Conservation (phyloP, 1,140 invertebrate species). For the Conus ventricosus region DNA sequence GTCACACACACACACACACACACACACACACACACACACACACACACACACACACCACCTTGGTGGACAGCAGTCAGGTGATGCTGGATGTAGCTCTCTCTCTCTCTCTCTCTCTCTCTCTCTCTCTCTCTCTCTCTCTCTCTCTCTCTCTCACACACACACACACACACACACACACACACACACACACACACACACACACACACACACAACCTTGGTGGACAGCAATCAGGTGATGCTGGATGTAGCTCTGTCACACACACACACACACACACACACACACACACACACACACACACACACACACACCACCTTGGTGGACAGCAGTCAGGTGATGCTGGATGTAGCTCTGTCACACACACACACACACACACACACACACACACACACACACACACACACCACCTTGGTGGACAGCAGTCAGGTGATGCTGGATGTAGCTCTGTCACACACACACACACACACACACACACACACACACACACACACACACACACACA, state of each 20-base stretch:
- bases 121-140: too few relatives aligned
- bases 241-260: too few relatives aligned
- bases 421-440: too few relatives aligned
- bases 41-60: background rate
- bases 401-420: background rate
- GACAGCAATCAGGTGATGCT: too few relatives aligned
- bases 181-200: background rate
- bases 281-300: background rate
- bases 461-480: conserved; percentile 36
- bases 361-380: conserved; percentile 25
- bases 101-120: too few relatives aligned
- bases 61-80: too few relatives aligned
- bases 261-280: conserved; percentile 17
- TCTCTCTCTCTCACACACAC: too few relatives aligned
- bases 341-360: background rate
- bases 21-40: conserved; percentile 21
- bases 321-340: too few relatives aligned
- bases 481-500: conserved; percentile 22
- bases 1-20: conserved; percentile 21
- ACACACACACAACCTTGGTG: conserved; percentile 19
- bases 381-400: conserved; percentile 19
- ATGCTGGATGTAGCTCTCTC: too few relatives aligned
- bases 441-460: background rate
- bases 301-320: background rate
- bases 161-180: too few relatives aligned